phyloP scores from a whole-genome alignment of 2,113 vertebrate species.

The Apteryx mantelli region DNA sequence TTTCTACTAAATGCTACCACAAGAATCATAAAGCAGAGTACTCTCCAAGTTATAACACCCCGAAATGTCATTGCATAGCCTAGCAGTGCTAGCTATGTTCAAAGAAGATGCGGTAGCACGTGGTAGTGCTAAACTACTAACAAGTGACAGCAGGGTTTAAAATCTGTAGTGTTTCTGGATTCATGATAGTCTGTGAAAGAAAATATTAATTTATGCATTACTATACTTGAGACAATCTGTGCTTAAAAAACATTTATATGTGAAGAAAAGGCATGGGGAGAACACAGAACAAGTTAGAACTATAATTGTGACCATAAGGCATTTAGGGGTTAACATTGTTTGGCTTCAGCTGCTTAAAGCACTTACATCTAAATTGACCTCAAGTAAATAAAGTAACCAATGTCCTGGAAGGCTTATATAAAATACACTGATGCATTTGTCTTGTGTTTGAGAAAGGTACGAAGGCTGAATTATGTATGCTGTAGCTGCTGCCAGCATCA shows the following conservation, averaged over 20 bases:
- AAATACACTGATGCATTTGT: conserved; percentile 53
- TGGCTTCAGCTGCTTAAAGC: conserved; percentile 7
- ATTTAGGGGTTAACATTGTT: conserved; percentile 10
- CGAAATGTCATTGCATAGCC: not conserved
- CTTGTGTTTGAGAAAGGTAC: conserved; percentile 15
- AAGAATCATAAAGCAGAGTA: not conserved
- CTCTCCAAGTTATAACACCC: not conserved
- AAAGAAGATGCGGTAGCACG: fast-evolving
- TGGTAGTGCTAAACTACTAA: not conserved
- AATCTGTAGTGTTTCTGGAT: not conserved
- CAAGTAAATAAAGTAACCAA: conserved; percentile 45
- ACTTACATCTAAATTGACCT: conserved; percentile 12
- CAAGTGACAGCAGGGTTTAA: not conserved
- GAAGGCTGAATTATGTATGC: conserved; percentile 16
- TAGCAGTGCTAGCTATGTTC: not conserved
- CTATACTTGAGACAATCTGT: not conserved
- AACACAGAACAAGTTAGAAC: not conserved
- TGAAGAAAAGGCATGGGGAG: not conserved
- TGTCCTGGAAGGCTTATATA: conserved; percentile 3
- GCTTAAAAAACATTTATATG: not conserved
- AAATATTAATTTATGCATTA: not conserved
- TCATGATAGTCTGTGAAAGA: not conserved
- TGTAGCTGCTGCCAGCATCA: conserved; percentile 16
- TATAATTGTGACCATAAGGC: not conserved
- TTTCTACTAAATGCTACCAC: not conserved